Evolutionary conservation across 1,140 invertebrate genomes (phyloP), one percentile per base, ranked within the genome.

Genomic region (Lepidotrigona ventralis): DNA sequence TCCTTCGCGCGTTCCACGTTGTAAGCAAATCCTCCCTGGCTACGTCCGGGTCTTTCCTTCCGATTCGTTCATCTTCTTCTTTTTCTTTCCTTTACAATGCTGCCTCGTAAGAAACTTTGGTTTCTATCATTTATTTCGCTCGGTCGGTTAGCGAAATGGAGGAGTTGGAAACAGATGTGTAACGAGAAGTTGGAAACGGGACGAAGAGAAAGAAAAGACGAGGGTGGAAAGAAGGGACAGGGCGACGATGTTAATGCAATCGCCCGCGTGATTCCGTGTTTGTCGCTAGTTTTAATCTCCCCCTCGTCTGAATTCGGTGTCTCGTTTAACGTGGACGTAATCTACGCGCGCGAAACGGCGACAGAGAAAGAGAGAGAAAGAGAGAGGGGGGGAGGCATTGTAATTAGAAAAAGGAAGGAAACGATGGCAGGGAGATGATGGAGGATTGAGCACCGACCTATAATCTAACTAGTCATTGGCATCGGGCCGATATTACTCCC

Each of bases 331-430:
- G 51, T 73, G 51, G 79, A 81, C 68, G 72, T 23, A 23, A 60
- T 4, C 23, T 23, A 12, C n/a, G 58, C 58, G 23, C 58, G 58
- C 58, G 23, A 14, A 12, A 46, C 0, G 8, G 39, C 51, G 14
- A 60, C 21, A 8, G 21, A 54, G 15, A 15, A 5, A 54, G 54
- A 39, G 4, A 39, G 39, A 39, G 3, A 39, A 2, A 17, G 11
- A 54, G 53, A 12, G 12, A 6, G 46, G 4, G 53, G 46, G 5
- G 77, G 69, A 63, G 58, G 33, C 66, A 71, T 89, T 72, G 88
- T 90, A 90, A 90, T 90, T 90, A 90, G 88, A 90, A 90, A 86
- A 88, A 88, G 73, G 88, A 90, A 86, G 76, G 72, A 86, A 79
- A 79, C 69, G 85, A 68, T 23, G 58, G 21, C 14, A 29, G 33